Evolutionary conservation across 2,113 vertebrate species (phyloP).

Genomic region (Rhabdomys dilectus): DNA sequence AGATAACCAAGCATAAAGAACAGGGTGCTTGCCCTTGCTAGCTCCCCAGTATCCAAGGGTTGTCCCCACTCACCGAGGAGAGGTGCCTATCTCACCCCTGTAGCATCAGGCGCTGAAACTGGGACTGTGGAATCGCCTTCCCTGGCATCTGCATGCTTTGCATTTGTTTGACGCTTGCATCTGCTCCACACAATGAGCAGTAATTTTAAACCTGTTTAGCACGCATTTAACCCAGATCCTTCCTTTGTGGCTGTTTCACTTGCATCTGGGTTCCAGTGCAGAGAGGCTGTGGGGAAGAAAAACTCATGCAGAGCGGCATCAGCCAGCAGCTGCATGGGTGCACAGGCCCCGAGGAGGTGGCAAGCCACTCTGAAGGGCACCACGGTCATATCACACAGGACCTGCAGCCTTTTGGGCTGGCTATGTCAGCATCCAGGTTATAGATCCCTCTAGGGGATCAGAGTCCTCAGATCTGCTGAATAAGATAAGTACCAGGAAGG

Average conservation of each 20-base stretch:
- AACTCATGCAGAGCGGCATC: slow-evolving; percentile 82
- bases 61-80: slow-evolving; percentile 49
- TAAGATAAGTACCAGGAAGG: not conserved
- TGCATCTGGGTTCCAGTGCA: slow-evolving; percentile 88
- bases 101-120: slow-evolving; percentile 82
- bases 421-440: not conserved
- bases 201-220: slow-evolving; percentile 91
- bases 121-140: slow-evolving; percentile 84
- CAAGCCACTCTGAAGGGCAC: slow-evolving; percentile 49
- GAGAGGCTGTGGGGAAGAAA: slow-evolving; percentile 86
- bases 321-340: slow-evolving; percentile 86
- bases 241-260: slow-evolving; percentile 88
- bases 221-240: slow-evolving; percentile 89
- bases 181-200: slow-evolving; percentile 89
- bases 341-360: not conserved
- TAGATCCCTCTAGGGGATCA: fast-evolving
- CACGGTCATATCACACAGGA: not conserved
- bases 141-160: slow-evolving; percentile 89
- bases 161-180: slow-evolving; percentile 90
- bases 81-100: slow-evolving; percentile 62
- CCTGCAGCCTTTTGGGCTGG: not conserved
- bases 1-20: not conserved
- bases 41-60: slow-evolving; percentile 37
- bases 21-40: slow-evolving; percentile 53
- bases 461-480: not conserved